Conservation (phyloP, 2,797 vertebrate genomes). For the Pangasius djambal region DNA sequence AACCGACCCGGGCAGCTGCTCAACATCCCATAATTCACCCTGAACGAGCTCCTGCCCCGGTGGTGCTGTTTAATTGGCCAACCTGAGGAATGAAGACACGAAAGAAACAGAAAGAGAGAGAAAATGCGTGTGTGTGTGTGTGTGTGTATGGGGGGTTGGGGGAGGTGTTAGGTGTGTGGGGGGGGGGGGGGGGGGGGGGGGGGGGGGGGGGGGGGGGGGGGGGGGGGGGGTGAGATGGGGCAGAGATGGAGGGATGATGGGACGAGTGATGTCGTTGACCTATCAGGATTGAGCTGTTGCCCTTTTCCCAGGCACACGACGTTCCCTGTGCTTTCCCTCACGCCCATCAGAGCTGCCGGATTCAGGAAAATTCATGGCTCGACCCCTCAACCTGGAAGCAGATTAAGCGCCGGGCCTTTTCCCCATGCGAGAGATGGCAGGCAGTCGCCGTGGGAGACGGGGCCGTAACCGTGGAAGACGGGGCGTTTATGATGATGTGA, state of each 20-base stretch:
- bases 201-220: constrained; percentile 52
- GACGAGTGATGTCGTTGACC: constrained; percentile 99
- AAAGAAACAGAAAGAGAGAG: constrained; percentile 75
- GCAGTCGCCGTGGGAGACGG: constrained; percentile 37
- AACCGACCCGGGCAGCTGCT: constrained; percentile 81
- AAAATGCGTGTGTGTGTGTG: background rate
- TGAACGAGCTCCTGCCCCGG: constrained; percentile 79
- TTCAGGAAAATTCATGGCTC: constrained; percentile 98
- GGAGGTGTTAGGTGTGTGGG: too few relatives aligned
- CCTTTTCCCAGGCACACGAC: constrained; percentile 92
- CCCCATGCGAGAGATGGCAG: background rate
- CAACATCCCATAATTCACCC: constrained; percentile 95
- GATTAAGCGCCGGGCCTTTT: constrained; percentile 83
- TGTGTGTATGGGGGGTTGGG: background rate
- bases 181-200: constrained; percentile 52
- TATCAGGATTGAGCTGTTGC: constrained; percentile 94
- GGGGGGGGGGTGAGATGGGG: constrained; percentile 54
- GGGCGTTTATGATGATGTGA: constrained; percentile 95
- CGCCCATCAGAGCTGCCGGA: constrained; percentile 96
- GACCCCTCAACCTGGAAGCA: constrained; percentile 96
- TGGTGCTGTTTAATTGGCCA: constrained; percentile 96
- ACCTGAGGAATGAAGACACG: constrained; percentile 92
- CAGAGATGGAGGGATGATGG: constrained; percentile 83
- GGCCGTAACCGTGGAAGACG: constrained; percentile 24
- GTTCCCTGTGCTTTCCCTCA: constrained; percentile 93